Base-by-base conservation (phyloP, 2,113 vertebrate genomes). In the Phaetusa simplex region DNA sequence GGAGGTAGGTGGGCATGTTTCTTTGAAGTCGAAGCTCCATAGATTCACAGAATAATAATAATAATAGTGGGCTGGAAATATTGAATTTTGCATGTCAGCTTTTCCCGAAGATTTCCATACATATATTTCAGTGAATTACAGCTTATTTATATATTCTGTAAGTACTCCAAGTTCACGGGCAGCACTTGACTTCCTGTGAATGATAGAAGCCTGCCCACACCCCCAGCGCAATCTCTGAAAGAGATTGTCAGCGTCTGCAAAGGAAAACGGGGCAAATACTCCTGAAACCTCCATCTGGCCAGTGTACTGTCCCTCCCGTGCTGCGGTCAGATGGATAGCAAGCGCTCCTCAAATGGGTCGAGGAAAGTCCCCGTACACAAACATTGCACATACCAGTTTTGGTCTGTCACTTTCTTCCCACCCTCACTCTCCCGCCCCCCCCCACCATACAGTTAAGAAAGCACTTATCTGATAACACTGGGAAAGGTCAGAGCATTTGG, bases 401-500 rank as follows among this genome's bases (percentile, higher is more conserved):
- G 1, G 43, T 69, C 83, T 86, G 42, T 72, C 52, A 12, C 47
- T 88, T 88, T 81, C 59, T 58, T 86, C n/a, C 62, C 61, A 17
- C 23, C 40, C 22, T 49, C 61, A 29, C 38, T 8, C 27, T 43
- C 30, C 5, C 32, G 20, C 0, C 7, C 42, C 3, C 8, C 36
- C 21, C 42, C 65, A 8, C 38, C 38, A 52, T 45, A 50, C 53
- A 79, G 73, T 81, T 94, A 92, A 89, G 95, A 52, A 87, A 89
- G 70, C 53, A 43, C 81, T 88, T 78, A 84, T 81, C 91, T 92
- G 92, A 92, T 92, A 95, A 53, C 80, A 55, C 42, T 21, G 36
- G 86, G 29, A 82, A 95, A 97, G 92, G 86, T 86, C 92, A 79
- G 32, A 92, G 58, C 61, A 45, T 71, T 93, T 56, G 72, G 47